Conservation (phyloP, 2,888 invertebrate genomes). For the Lithophane ornitopus region DNA sequence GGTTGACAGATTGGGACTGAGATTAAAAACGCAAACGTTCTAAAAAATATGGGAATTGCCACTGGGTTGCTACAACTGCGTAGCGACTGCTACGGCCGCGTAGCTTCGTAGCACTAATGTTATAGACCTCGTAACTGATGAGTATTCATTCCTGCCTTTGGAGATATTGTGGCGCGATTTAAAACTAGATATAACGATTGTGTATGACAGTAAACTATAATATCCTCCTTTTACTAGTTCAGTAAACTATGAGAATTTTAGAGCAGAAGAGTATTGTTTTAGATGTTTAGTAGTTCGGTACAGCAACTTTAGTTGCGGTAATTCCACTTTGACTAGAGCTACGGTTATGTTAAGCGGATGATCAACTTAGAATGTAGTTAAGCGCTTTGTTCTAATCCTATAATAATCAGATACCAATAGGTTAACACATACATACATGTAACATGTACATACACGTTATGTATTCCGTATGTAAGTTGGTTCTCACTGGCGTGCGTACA, state of each 20-base stretch:
- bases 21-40: neutral
- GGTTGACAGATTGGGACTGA: neutral
- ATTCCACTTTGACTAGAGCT: neutral
- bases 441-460: neutral
- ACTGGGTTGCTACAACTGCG: neutral
- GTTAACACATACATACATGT: neutral
- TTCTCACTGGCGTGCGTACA: conserved; percentile 17
- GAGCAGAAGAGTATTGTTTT: neutral
- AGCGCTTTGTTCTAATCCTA: neutral
- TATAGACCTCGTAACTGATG: neutral
- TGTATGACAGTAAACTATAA: neutral
- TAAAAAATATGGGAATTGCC: neutral
- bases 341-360: neutral
- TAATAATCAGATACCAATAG: neutral
- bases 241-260: neutral
- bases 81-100: conserved; percentile 3
- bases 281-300: neutral
- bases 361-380: neutral
- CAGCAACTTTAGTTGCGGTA: no score
- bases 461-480: neutral
- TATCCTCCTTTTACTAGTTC: no score
- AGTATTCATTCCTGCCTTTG: neutral
- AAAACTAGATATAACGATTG: neutral
- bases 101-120: conserved; percentile 8
- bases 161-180: no score